Conservation (phyloP, 2,888 invertebrate genomes). For the Drosophila tanythrix region DNA sequence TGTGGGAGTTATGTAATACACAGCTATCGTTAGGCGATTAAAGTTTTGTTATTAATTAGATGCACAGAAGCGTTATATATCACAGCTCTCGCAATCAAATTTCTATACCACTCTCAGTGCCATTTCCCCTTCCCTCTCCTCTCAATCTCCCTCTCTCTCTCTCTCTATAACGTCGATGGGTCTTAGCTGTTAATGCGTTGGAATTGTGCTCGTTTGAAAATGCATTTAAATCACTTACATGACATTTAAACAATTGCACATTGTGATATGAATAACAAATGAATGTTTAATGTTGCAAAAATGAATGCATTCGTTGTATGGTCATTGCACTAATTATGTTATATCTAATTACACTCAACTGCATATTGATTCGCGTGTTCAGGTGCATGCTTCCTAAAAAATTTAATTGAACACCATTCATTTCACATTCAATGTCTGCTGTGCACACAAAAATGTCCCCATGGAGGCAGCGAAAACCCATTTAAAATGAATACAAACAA, state of each 20-base stretch:
- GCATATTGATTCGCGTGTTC: background rate
- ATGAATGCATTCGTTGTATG: conserved; percentile 18
- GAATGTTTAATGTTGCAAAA: conserved; percentile 8
- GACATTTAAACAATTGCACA: conserved; percentile 36
- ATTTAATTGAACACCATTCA: background rate
- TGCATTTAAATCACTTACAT: conserved; percentile 60
- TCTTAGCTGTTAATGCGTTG: conserved; percentile 67
- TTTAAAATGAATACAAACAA: conserved; percentile 6
- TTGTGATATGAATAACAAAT: conserved; percentile 48
- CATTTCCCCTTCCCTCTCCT: background rate
- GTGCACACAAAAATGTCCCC: background rate
- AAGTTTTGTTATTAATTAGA: conserved; percentile 76
- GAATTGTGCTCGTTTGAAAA: conserved; percentile 55
- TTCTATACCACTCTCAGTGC: conserved; percentile 1
- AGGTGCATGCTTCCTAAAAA: background rate
- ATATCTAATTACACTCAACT: conserved; percentile 12
- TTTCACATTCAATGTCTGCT: background rate
- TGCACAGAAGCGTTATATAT: conserved; percentile 47
- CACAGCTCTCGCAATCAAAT: conserved; percentile 24
- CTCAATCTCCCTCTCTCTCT: background rate
- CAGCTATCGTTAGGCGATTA: conserved; percentile 70
- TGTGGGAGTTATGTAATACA: conserved; percentile 29
- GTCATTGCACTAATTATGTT: conserved; percentile 16
- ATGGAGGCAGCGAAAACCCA: background rate
- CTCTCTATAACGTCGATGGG: background rate